Evolutionary conservation across 2,797 vertebrate genomes (phyloP).

Genomic region (Sebastes oblongus): DNA sequence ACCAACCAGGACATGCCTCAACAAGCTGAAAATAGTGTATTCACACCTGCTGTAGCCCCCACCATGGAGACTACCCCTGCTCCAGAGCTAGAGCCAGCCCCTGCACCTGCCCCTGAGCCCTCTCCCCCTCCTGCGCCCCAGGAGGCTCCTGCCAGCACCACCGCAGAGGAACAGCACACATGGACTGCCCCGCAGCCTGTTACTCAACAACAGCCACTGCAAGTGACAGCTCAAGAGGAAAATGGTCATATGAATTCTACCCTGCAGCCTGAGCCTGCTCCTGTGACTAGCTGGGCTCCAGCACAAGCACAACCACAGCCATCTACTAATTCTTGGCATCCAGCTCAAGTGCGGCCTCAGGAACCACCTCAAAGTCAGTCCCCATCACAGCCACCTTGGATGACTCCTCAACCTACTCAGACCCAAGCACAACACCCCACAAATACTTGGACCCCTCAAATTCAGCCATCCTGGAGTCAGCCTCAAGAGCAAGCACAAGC

Average conservation of each 20-base stretch:
- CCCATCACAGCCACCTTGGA: constrained; percentile 65
- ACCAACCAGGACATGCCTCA: constrained; percentile 84
- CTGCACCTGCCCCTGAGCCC: constrained; percentile 70
- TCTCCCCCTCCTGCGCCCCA: constrained; percentile 52
- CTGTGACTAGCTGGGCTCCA: constrained; percentile 63
- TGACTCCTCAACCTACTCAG: constrained; percentile 58
- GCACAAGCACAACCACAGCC: constrained; percentile 71
- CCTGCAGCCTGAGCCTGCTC: constrained; percentile 61
- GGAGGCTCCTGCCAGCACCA: constrained; percentile 54
- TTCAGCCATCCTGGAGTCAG: constrained; percentile 69
- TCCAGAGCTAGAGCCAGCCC: constrained; percentile 68
- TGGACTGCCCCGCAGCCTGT: constrained; percentile 74
- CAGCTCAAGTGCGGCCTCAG: constrained; percentile 69
- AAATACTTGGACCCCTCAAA: constrained; percentile 74
- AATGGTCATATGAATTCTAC: constrained; percentile 53
- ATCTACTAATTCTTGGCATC: constrained; percentile 70
- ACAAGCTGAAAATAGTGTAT: constrained; percentile 82
- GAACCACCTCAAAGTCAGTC: constrained; percentile 63
- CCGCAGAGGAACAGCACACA: constrained; percentile 63
- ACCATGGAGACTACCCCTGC: constrained; percentile 55
- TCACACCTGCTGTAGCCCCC: constrained; percentile 75
- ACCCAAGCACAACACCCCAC: constrained; percentile 63
- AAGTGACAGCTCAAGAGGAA: constrained; percentile 65
- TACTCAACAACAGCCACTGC: constrained; percentile 67
- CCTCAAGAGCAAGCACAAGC: constrained; percentile 54